A percentile compares a stretch with the other conserved stretches of the same genome.
Conservation (phyloP, 2,888 invertebrate genomes). For the Hymenopus coronatus region DNA sequence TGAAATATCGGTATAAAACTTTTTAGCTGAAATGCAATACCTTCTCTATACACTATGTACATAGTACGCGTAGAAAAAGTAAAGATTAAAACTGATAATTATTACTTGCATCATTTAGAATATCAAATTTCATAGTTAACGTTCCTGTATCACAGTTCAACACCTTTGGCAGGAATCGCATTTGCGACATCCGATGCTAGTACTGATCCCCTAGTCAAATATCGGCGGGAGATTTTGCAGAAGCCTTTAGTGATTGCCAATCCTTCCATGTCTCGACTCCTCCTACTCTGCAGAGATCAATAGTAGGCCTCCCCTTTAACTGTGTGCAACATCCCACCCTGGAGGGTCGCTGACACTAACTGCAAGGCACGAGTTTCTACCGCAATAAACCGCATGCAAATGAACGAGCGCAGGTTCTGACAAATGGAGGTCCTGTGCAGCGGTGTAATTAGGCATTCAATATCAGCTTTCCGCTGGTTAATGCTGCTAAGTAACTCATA, state of each 20-base stretch:
- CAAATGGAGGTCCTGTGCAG: neutral
- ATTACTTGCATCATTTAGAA: too few relatives aligned
- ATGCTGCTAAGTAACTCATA: neutral
- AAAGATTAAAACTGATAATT: too few relatives aligned
- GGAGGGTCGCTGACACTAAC: neutral
- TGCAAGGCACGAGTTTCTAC: neutral
- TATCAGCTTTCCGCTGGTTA: neutral
- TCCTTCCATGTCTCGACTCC: neutral
- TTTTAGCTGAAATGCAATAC: too few relatives aligned
- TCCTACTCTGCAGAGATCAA: neutral
- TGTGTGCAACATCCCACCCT: neutral
- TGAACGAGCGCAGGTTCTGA: neutral
- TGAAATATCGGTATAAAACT: too few relatives aligned
- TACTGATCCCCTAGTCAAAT: neutral
- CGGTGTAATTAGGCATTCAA: neutral
- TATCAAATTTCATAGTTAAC: too few relatives aligned
- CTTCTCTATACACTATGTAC: too few relatives aligned
- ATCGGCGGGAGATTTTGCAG: neutral
- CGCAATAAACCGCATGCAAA: neutral
- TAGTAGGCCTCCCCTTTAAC: neutral
- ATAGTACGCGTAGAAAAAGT: too few relatives aligned
- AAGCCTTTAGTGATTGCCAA: neutral
- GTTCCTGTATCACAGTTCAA: neutral
- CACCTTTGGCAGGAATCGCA: neutral
- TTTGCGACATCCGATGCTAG: neutral